Evolutionary conservation across 2,888 invertebrate species (phyloP).

Genomic region (Lordiphosa andalusiaca): DNA sequence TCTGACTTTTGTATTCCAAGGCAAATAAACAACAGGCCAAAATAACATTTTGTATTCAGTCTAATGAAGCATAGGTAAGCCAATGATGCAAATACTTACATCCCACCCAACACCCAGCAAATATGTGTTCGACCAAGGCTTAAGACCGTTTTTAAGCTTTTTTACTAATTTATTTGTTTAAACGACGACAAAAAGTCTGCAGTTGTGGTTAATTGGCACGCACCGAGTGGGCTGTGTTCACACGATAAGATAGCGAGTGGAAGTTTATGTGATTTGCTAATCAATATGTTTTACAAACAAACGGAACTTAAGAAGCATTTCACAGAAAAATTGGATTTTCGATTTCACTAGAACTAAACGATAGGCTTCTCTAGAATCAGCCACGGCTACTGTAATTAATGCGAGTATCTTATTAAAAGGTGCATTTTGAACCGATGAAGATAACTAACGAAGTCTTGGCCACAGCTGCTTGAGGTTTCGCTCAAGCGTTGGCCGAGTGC

Average conservation of each 20-base stretch:
- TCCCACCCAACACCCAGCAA: constrained; percentile 13
- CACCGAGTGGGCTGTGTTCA: not conserved
- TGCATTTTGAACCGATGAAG: not conserved
- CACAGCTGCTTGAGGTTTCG: not conserved
- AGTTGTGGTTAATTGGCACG: constrained; percentile 22
- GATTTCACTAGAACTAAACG: constrained; percentile 2
- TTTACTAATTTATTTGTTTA: constrained; percentile 38
- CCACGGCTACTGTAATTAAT: not conserved
- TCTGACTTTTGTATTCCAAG: constrained; percentile 20
- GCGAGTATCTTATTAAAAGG: not conserved
- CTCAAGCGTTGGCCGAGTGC: not conserved
- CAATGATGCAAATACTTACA: not conserved
- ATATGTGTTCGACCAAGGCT: constrained; percentile 23
- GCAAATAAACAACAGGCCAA: constrained; percentile 48
- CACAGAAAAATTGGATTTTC: constrained; percentile 13
- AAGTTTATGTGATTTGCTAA: not conserved
- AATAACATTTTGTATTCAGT: constrained; percentile 26
- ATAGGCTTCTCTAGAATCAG: too few relatives aligned
- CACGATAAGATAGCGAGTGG: constrained; percentile 34
- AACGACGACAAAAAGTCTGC: constrained; percentile 4
- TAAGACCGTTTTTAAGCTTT: constrained; percentile 18
- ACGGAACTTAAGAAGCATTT: constrained; percentile 13
- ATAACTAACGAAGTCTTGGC: too few relatives aligned
- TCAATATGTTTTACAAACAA: not conserved
- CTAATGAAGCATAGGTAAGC: constrained; percentile 53